Base-by-base conservation (phyloP, 2,888 invertebrate genomes). In the Amiota communis region DNA sequence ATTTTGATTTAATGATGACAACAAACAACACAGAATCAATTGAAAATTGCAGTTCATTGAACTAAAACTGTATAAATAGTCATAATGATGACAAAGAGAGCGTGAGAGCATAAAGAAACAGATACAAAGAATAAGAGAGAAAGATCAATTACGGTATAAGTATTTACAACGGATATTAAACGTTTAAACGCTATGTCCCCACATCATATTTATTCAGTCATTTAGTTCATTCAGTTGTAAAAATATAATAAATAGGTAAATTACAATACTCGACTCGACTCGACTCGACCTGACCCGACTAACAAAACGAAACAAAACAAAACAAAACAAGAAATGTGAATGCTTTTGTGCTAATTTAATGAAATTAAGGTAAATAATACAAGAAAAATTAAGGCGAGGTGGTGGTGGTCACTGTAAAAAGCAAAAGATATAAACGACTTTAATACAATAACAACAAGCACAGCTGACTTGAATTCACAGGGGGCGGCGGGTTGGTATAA, bases 81-180 rank as follows among this genome's bases (percentile, higher is more conserved):
- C 36, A 36, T 36, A 6, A 36, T 36, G 36, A 36, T 36, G n/a
- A 36, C 8, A 36, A 36, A 36, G 36, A 36, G 36, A 36, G 36
- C 6, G 36, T 36, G 36, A 36, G 36, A 36, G 36, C 8, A 36
- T 4, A 36, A 36, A 36, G 6, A 6, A 36, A 36, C 2, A 36
- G 36, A 36, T 6, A 36, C 36, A 6, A 36, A 36, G 36, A 36
- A 36, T 36, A 6, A 36, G 36, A 59, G 8, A 59, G 15, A 59
- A 20, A 15, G 12, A 59, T 15, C 20, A 59, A 59, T 20, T 59
- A 59, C 20, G 59, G 20, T 9, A 20, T 13, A n/a, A n/a, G n/a
- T n/a, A 59, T 20, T 36, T 59, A 10, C 59, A 59, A 20, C 59
- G 59, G 59, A 59, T 59, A 59, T 59, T 51, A 59, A 59, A 20